Evolutionary conservation across 1,140 invertebrate genomes (phyloP), one percentile per base, ranked within the genome.

Genomic region (Batillaria attramentaria): DNA sequence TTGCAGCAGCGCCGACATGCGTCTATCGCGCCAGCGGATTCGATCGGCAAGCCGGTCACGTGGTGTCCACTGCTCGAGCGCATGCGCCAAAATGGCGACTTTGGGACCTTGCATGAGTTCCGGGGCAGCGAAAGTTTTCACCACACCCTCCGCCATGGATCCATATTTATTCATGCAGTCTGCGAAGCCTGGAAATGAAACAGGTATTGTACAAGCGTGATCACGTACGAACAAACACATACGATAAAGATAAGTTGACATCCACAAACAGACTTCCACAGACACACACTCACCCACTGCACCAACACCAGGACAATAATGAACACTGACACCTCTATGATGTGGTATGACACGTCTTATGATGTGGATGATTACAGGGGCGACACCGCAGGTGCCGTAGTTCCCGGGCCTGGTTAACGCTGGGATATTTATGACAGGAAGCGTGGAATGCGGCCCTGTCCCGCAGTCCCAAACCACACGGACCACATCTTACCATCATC

Each of bases 1-100:
- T 80, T 95, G 91, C 5, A 96, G 94, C 10, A 98, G 91, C 76
- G 95, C 94, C 0, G 95, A 95, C 20, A 98, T 92, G 79, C 95
- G 95, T 46, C 93, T 92, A 87, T 98, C 96, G 43, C 97, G 92
- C 95, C 96, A 98, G 1, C 92, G 92, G 57, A 96, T 92, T 79
- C 96, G 91, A 75, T 95, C 94, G 62, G 92, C 92, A 31, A 98
- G 90, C 86, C 94, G 93, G 41, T 96, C 93, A 24, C 97, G 82
- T 0, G 97, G 95, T 33, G 95, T 78, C 37, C 70, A 70, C 2
- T 69, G 39, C 16, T 75, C 77, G 28, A 88, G 41, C 43, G 84
- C 81, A 5, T 60, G 31, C n/a, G 81, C 80, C 4, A 86, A 80
- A 24, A 77, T 79, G 13, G 82, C 80, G 1, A 82, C 41, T 24